These are phyloP conservation scores for Episyrphus balteatus DNA, from an alignment of 1,140 invertebrate genomes.

Conservation along the genomic window DNA sequence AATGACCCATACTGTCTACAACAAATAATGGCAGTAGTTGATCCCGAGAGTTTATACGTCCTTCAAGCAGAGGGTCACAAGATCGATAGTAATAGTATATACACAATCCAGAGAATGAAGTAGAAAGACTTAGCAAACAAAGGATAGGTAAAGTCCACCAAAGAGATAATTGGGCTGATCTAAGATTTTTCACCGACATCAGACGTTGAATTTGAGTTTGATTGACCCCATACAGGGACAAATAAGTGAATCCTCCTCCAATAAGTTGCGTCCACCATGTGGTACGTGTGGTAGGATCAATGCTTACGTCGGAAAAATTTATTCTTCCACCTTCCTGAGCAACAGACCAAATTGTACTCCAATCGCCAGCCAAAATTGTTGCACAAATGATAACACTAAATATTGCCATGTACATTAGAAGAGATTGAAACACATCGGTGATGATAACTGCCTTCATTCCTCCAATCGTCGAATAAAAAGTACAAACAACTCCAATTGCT, in stretches of 20 bases:
- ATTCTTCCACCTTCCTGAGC: constrained; percentile 53
- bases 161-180: constrained; percentile 49
- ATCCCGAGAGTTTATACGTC: constrained; percentile 43
- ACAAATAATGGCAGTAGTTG: constrained; percentile 66
- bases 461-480: constrained; percentile 76
- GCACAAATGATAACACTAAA: constrained; percentile 66
- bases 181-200: constrained; percentile 59
- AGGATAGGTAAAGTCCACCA: constrained; percentile 63
- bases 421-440: constrained; percentile 73
- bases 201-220: constrained; percentile 80
- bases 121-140: constrained; percentile 51
- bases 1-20: constrained; percentile 55
- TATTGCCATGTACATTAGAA: constrained; percentile 65
- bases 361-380: constrained; percentile 48
- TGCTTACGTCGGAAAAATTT: constrained; percentile 44
- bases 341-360: constrained; percentile 53
- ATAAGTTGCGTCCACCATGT: constrained; percentile 60
- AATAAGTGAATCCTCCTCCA: constrained; percentile 61
- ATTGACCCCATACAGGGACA: constrained; percentile 70
- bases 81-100: constrained; percentile 63
- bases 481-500: constrained; percentile 66
- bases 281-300: constrained; percentile 63
- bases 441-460: constrained; percentile 84
- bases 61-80: constrained; percentile 58
- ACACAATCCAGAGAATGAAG: constrained; percentile 65